Evolutionary conservation across 2,888 invertebrate species (phyloP).

Genomic region (Drosophila diplacantha): DNA sequence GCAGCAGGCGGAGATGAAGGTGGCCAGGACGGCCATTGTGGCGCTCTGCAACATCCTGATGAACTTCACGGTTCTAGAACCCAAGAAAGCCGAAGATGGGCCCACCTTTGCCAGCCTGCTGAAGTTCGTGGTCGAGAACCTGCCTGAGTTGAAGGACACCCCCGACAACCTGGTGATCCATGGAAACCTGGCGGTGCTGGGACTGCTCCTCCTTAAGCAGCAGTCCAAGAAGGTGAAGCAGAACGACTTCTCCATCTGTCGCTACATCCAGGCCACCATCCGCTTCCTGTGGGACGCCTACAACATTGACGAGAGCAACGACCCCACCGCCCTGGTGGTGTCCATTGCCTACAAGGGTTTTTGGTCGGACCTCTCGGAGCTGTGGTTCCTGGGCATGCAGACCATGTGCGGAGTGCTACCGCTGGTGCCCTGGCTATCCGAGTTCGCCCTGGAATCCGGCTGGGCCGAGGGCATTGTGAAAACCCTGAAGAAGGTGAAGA

Average conservation of each 20-base stretch:
- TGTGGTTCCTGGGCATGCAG: conserved; percentile 97
- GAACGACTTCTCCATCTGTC: conserved; percentile 92
- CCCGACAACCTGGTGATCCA: conserved; percentile 91
- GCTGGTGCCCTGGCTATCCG: conserved; percentile 91
- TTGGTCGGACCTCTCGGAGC: conserved; percentile 93
- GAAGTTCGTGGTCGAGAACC: conserved; percentile 90
- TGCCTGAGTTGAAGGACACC: conserved; percentile 89
- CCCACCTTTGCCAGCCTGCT: conserved; percentile 87
- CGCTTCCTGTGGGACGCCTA: conserved; percentile 96
- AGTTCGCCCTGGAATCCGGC: conserved; percentile 94
- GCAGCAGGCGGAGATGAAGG: conserved; percentile 88
- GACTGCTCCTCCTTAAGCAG: conserved; percentile 89
- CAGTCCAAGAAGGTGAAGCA: conserved; percentile 89
- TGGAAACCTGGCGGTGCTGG: conserved; percentile 90
- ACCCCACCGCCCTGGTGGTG: conserved; percentile 88
- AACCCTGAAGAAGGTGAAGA: conserved; percentile 88
- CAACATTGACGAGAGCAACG: conserved; percentile 91
- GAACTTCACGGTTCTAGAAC: conserved; percentile 93
- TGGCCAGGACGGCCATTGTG: conserved; percentile 90
- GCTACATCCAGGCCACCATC: conserved; percentile 92
- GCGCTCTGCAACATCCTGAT: conserved; percentile 94
- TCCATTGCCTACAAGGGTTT: conserved; percentile 90
- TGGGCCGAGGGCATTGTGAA: conserved; percentile 93
- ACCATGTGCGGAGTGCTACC: conserved; percentile 90
- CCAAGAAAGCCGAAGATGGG: conserved; percentile 88